These are phyloP conservation scores for Drosophila willistoni DNA, from an alignment of 1,140 invertebrate species.

Conservation along the genomic window DNA sequence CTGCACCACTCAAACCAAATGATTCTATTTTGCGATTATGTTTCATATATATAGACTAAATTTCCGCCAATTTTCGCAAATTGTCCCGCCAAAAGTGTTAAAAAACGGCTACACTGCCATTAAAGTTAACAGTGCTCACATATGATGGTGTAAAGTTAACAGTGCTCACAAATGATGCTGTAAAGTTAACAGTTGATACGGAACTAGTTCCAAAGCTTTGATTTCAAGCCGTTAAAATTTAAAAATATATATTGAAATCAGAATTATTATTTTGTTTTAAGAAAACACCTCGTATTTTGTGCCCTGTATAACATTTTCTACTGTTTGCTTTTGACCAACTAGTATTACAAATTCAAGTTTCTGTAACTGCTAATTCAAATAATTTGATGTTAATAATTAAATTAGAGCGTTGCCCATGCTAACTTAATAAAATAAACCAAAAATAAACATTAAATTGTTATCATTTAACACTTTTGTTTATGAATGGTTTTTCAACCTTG, in stretches of 20 bases:
- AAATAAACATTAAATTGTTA: not conserved
- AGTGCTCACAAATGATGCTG: not conserved
- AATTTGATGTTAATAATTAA: not conserved
- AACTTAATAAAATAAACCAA: not conserved
- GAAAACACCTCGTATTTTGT: no score
- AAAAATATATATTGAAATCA: no score
- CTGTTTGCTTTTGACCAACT: no score
- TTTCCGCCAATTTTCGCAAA: no score
- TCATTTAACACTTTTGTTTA: conserved; percentile 20
- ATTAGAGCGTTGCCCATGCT: not conserved
- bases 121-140: no score
- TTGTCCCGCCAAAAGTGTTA: no score
- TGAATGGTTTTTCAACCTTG: conserved; percentile 19
- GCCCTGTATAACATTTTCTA: no score
- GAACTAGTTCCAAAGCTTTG: not conserved
- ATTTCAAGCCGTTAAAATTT: not conserved
- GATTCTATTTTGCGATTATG: no score
- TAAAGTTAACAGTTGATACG: not conserved
- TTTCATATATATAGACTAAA: no score
- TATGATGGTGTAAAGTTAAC: not conserved
- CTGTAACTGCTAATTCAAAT: conserved; percentile 10
- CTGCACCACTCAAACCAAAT: no score
- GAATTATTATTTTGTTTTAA: no score
- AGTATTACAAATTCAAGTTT: not conserved
- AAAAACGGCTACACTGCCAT: no score